Conservation (phyloP, 2,113 vertebrate species). For the Australoheros scitulus region DNA sequence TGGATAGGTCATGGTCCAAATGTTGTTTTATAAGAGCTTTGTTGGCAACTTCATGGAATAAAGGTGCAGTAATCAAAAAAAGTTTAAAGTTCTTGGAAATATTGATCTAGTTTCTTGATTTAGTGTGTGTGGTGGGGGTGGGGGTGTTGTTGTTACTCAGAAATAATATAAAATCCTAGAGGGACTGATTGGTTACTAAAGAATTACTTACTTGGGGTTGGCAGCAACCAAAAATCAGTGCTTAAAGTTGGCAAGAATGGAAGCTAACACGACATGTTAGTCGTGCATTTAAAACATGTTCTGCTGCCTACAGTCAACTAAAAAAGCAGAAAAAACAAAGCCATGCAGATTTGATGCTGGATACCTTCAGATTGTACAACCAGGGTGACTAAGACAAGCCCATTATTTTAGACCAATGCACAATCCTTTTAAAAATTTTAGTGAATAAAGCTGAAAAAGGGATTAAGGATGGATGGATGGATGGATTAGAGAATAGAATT, state of each 20-base stretch:
- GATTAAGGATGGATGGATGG: no score
- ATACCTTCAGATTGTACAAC: not conserved
- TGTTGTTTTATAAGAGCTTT: not conserved
- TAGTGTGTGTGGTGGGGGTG: no score
- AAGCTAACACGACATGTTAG: not conserved
- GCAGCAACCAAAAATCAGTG: not conserved
- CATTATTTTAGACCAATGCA: no score
- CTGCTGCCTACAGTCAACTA: not conserved
- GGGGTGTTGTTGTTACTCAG: not conserved
- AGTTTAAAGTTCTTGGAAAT: not conserved
- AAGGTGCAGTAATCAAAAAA: not conserved
- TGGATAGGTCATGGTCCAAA: not conserved
- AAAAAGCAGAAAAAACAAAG: not conserved
- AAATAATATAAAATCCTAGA: not conserved
- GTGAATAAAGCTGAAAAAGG: not conserved
- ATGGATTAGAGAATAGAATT: no score
- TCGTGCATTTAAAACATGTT: not conserved
- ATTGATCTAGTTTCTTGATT: not conserved
- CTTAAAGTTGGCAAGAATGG: not conserved
- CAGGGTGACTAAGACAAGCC: not conserved
- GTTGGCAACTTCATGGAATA: not conserved
- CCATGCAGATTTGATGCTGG: not conserved
- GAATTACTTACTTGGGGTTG: not conserved
- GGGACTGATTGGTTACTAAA: not conserved
- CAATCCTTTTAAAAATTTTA: not conserved